Conservation (phyloP, 2,113 vertebrate genomes). For the Syngnathus scovelli region DNA sequence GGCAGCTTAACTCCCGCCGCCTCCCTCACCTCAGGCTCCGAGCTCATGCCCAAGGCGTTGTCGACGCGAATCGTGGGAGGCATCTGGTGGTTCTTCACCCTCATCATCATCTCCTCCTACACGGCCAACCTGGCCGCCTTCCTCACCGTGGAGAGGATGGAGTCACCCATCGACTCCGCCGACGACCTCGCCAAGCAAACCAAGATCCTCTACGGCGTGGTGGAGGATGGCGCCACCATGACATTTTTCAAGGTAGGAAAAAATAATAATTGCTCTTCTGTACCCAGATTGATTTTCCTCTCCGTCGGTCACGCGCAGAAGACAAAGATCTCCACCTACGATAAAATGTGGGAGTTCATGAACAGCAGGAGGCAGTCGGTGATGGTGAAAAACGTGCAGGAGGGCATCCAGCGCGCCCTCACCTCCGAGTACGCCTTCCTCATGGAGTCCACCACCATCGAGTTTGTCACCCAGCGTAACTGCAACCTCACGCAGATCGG, state of each 20-base stretch:
- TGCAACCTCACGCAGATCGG: slow-evolving; percentile 97
- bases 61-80: slow-evolving; percentile 98
- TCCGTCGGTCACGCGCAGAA: slow-evolving; percentile 69
- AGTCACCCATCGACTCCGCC: slow-evolving; percentile 96
- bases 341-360: slow-evolving; percentile 99
- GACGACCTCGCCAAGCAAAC: slow-evolving; percentile 98
- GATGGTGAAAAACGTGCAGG: slow-evolving; percentile 92
- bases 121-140: slow-evolving; percentile 98
- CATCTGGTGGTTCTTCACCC: slow-evolving; percentile 99
- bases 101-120: slow-evolving; percentile 99
- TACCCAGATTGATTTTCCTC: not conserved
- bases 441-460: slow-evolving; percentile 97
- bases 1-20: slow-evolving; percentile 30
- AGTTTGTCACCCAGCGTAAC: slow-evolving; percentile 95
- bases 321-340: slow-evolving; percentile 96
- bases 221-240: slow-evolving; percentile 95
- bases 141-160: slow-evolving; percentile 98
- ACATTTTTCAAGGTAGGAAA: slow-evolving; percentile 91
- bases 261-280: not conserved
- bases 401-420: slow-evolving; percentile 90
- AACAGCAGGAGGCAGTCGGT: slow-evolving; percentile 93
- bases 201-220: slow-evolving; percentile 94
- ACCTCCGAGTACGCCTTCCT: slow-evolving; percentile 96
- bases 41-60: slow-evolving; percentile 98
- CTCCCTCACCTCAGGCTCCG: slow-evolving; percentile 80